Evolutionary conservation across 2,113 vertebrate species (phyloP).

Genomic region (Chionomys nivalis): DNA sequence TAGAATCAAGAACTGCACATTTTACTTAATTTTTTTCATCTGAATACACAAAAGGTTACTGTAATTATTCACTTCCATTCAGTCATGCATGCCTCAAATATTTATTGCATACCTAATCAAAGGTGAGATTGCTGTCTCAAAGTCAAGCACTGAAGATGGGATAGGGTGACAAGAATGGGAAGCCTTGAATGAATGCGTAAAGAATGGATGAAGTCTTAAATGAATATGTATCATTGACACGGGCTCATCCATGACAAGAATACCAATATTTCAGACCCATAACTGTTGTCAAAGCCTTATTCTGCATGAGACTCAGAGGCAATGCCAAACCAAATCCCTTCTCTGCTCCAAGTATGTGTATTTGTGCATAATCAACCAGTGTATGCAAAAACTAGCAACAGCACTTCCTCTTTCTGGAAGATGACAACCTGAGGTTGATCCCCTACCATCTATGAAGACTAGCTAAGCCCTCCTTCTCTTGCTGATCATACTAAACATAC

Average conservation of each 20-base stretch:
- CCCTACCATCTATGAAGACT: not conserved
- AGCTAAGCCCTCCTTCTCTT: not conserved
- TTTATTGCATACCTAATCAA: conserved; percentile 2
- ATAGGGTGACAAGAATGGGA: not conserved
- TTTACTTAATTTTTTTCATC: conserved; percentile 52
- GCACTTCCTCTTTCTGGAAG: not conserved
- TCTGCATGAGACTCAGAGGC: not conserved
- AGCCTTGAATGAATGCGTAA: not conserved
- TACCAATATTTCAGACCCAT: not conserved
- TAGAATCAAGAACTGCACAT: not conserved
- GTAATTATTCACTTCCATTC: conserved; percentile 30
- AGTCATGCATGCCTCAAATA: conserved; percentile 13
- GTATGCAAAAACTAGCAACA: not conserved
- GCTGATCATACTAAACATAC: not conserved
- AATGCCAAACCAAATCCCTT: not conserved
- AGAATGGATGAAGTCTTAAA: not conserved
- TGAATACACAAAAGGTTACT: conserved; percentile 68
- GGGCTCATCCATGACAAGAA: not conserved
- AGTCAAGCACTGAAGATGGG: not conserved
- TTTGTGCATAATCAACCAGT: not conserved
- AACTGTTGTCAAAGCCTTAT: not conserved
- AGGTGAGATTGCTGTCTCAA: not conserved
- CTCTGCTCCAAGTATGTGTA: not conserved
- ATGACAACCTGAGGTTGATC: not conserved
- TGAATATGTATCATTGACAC: not conserved